phyloP scores from a whole-genome alignment of 2,888 invertebrate genomes.

The Stenchaetothrips biformis region DNA sequence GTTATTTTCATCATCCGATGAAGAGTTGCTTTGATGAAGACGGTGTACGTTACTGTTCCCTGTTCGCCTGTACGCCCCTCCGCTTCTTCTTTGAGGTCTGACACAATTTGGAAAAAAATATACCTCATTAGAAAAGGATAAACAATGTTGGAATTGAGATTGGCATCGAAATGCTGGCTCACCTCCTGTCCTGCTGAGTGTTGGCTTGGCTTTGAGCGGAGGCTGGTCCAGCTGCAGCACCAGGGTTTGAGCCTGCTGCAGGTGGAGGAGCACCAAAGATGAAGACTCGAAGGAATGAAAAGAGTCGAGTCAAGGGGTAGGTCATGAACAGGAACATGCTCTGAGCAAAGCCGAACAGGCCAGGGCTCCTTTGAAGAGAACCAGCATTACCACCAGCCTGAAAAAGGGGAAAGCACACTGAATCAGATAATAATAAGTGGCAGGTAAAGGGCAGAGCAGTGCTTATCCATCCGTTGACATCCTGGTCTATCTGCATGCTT shows the following conservation, averaged over 20 bases:
- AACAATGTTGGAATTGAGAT: background rate
- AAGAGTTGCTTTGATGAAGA: background rate
- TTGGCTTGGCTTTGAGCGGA: background rate
- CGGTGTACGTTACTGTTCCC: slow-evolving; percentile 39
- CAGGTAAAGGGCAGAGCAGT: background rate
- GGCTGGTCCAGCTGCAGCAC: background rate
- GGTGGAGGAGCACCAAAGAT: background rate
- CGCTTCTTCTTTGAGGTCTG: slow-evolving; percentile 32
- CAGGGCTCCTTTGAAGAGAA: background rate
- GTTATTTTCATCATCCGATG: slow-evolving; percentile 76
- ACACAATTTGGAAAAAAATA: background rate
- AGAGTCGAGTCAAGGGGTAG: background rate
- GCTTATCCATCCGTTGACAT: background rate
- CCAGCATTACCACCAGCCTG: background rate
- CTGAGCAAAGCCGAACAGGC: background rate
- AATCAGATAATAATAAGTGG: background rate
- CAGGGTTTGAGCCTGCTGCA: background rate
- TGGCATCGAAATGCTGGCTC: too few species aligned
- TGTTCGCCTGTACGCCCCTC: slow-evolving; percentile 33
- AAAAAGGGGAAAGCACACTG: background rate
- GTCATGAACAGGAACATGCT: background rate
- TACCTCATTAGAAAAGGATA: background rate
- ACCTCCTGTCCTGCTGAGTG: background rate
- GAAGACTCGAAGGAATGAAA: background rate
- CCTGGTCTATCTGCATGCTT: too few species aligned